Conservation (phyloP, 2,797 vertebrate species). For the Lacerta viridis region DNA sequence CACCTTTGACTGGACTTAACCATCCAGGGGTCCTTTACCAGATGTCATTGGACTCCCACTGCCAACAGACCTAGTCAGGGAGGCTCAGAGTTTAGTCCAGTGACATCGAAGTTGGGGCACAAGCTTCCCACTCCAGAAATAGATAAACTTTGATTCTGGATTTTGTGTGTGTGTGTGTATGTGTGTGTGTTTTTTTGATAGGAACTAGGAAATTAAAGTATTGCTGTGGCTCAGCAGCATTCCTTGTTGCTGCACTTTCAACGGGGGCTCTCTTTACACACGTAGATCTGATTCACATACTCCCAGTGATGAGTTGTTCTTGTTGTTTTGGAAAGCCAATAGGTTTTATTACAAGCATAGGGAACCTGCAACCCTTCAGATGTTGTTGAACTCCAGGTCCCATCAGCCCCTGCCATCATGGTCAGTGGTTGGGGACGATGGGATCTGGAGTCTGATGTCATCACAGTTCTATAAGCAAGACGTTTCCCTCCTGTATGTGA, state of each 20-base stretch:
- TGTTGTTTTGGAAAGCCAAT: background rate
- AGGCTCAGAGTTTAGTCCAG: background rate
- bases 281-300: too few relatives aligned
- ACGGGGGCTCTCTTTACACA: background rate
- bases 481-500: background rate
- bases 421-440: background rate
- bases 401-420: too few relatives aligned
- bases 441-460: background rate
- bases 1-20: background rate
- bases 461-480: background rate
- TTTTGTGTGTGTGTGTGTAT: too few relatives aligned
- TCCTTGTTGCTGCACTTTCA: background rate
- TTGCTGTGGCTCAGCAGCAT: background rate
- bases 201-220: background rate
- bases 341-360: too few relatives aligned
- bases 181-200: too few relatives aligned
- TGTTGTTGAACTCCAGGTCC: too few relatives aligned
- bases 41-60: background rate
- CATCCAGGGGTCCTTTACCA: background rate
- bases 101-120: background rate
- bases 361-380: too few relatives aligned
- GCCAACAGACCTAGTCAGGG: background rate
- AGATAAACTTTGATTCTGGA: background rate
- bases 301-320: too few relatives aligned
- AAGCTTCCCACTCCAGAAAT: too few relatives aligned